phyloP scores from a whole-genome alignment of 2,797 vertebrate species.

The Hypotaenidia okinawae region DNA sequence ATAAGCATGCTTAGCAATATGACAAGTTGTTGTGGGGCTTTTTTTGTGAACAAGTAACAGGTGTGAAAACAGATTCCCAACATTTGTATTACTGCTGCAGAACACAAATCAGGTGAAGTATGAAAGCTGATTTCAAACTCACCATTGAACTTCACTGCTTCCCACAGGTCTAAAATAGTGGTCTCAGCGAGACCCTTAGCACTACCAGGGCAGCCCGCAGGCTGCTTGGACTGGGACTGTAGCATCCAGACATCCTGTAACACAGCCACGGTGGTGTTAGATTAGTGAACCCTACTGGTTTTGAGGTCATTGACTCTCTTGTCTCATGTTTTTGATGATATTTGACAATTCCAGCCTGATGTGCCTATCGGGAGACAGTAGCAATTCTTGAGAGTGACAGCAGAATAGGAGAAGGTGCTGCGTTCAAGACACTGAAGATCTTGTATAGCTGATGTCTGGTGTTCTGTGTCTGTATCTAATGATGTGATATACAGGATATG shows the following conservation, averaged over 20 bases:
- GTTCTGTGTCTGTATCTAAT: neutral
- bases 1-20: neutral
- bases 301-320: neutral
- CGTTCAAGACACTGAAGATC: neutral
- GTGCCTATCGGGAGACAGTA: neutral
- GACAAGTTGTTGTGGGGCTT: neutral
- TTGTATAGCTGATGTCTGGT: neutral
- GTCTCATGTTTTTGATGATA: neutral
- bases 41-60: neutral
- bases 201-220: neutral
- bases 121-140: neutral
- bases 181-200: neutral
- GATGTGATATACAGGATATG: neutral
- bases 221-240: neutral
- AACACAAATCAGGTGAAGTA: neutral
- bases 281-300: neutral
- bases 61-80: neutral
- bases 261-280: accelerated
- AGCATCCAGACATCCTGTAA: too few relatives aligned
- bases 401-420: neutral
- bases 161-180: neutral
- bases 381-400: neutral
- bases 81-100: neutral
- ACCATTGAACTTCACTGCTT: neutral
- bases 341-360: neutral